Evolutionary conservation across 2,113 vertebrate species (phyloP), one percentile per base, ranked within the genome.

Genomic region (Cinclus mexicanus): DNA sequence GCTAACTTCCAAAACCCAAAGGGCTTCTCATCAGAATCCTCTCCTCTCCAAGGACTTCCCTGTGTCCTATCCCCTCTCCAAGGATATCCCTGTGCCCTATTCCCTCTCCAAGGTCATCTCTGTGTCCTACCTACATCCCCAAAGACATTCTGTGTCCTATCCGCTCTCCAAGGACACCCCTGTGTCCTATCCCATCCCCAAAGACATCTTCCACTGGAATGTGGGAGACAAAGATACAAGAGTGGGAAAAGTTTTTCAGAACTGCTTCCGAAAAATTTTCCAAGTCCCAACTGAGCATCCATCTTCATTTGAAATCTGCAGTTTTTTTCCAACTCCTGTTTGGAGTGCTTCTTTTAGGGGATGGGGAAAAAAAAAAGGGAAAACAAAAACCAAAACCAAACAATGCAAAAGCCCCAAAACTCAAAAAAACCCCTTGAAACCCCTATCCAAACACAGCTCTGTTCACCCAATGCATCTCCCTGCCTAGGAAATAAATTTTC

Each of bases 101-200:
- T 37, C 9, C 17, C 11, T 56, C 53, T 31, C 47, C 47, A 68
- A 69, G 29, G 72, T 39, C 55, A 50, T 42, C 46, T 20, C 42
- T 68, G 46, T 49, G 24, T 23, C 26, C 49, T 17, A 9, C 11
- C 28, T 20, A 6, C 26, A 29, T 41, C 18, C 3, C 46, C 31
- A 50, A 23, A 21, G 35, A 44, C 20, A 22, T 21, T 6, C 26
- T 61, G 12, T 29, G 60, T 14, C 0, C 0, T 71, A 3, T 10
- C 19, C 10, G 16, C 6, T 35, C 41, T 15, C 56, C 47, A 63
- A 31, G n/a, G 24, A 42, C 21, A 72, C 39, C 39, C 25, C 44
- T 22, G 12, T n/a, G 64, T 29, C 31, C 24, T 42, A 4, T 22
- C 15, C 16, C 26, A 19, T 31, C 41, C 9, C 53, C 37, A 67